phyloP scores from a whole-genome alignment of 2,797 vertebrate genomes.

The Parauchenoglanis ngamensis region DNA sequence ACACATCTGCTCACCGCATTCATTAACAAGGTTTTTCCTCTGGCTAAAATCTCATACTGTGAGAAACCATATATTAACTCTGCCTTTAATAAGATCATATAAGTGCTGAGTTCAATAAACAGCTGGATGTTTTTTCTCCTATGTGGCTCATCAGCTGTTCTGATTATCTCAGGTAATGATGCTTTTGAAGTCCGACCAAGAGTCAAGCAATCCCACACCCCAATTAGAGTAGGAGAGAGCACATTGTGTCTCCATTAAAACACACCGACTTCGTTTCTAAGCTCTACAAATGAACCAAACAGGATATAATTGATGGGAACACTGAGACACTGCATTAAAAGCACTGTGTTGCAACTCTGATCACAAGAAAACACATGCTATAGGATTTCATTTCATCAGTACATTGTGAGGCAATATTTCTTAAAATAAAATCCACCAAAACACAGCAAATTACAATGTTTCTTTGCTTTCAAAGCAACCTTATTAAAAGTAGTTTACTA shows the following conservation, averaged over 20 bases:
- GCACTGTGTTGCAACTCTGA: not conserved
- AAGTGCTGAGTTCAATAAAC: conserved; percentile 19
- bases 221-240: conserved; percentile 13
- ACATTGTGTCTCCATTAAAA: conserved; percentile 18
- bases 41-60: not conserved
- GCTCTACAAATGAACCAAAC: not conserved
- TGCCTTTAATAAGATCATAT: conserved; percentile 14
- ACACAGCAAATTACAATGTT: not conserved
- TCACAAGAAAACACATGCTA: not conserved
- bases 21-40: not conserved
- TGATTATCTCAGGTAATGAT: conserved; percentile 27
- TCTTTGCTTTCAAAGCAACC: not conserved
- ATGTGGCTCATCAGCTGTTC: conserved; percentile 9
- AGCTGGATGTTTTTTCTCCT: not conserved
- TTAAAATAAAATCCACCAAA: not conserved
- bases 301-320: not conserved
- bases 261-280: not conserved
- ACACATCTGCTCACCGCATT: conserved; percentile 25
- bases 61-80: not conserved
- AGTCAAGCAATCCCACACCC: conserved; percentile 15
- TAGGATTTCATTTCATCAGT: not conserved
- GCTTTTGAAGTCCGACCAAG: conserved; percentile 39
- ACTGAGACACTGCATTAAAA: not conserved
- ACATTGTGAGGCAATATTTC: not conserved
- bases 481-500: not conserved